Evolutionary conservation across 2,797 vertebrate species (phyloP).

Genomic region (Channallabes apus): DNA sequence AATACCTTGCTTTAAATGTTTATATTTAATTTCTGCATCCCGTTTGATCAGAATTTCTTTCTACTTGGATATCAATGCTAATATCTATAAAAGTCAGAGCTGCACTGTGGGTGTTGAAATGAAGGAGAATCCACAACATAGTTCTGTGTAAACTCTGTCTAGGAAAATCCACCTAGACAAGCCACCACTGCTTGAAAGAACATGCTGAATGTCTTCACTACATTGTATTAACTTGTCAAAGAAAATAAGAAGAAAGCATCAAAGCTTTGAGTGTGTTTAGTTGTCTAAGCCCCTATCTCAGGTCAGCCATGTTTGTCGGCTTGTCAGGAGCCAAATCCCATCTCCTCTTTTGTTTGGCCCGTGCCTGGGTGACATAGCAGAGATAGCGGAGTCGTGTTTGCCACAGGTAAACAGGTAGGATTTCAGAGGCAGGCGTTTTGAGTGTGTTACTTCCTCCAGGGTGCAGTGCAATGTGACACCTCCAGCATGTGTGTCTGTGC

Average conservation of each 20-base stretch:
- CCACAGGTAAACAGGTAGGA: constrained; percentile 21
- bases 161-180: not conserved
- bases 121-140: not conserved
- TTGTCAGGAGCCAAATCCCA: not conserved
- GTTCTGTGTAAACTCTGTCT: not conserved
- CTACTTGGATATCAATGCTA: not conserved
- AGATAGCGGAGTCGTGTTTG: not conserved
- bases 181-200: not conserved
- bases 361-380: not conserved
- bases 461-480: not conserved
- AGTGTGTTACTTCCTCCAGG: constrained; percentile 52
- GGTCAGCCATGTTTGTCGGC: not conserved
- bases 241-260: not conserved
- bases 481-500: not conserved
- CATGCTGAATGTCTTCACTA: not conserved
- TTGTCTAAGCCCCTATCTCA: not conserved
- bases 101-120: not conserved
- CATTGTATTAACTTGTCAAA: not conserved
- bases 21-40: not conserved
- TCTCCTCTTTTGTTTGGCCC: constrained; percentile 10
- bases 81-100: not conserved
- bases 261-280: not conserved
- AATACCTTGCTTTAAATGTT: not conserved
- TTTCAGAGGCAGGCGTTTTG: constrained; percentile 65
- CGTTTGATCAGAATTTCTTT: not conserved